phyloP scores from a whole-genome alignment of 2,113 vertebrate species.

The Sturnira hondurensis region DNA sequence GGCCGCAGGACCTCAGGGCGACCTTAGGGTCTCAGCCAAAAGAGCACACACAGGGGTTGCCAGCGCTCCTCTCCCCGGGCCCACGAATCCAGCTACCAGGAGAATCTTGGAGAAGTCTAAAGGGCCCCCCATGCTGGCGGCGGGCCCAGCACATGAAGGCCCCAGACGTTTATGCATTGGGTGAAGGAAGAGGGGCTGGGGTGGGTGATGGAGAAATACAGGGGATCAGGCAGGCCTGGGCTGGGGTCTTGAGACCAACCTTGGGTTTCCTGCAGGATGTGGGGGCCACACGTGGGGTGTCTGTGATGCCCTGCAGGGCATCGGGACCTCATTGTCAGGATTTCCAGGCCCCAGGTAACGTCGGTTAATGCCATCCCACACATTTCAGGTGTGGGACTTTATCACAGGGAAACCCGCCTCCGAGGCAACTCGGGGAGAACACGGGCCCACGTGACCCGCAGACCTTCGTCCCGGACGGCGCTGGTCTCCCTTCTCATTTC shows the following conservation, averaged over 20 bases:
- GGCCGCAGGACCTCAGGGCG: neutral
- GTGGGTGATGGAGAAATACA: no score
- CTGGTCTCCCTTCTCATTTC: neutral
- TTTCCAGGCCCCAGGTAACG: no score
- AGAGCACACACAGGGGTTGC: fast-evolving
- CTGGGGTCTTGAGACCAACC: neutral
- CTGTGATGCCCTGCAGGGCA: fast-evolving
- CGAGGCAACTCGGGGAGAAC: neutral
- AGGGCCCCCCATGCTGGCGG: neutral
- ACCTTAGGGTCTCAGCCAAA: neutral
- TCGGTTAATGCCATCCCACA: no score
- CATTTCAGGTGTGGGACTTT: no score
- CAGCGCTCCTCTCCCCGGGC: neutral
- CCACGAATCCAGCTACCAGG: neutral
- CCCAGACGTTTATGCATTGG: neutral
- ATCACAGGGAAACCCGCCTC: no score
- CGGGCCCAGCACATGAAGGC: fast-evolving
- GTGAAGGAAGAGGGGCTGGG: neutral
- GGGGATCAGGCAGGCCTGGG: neutral
- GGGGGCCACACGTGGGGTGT: fast-evolving
- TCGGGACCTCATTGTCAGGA: neutral
- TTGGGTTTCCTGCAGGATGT: neutral
- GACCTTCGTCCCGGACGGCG: no score
- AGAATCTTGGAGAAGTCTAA: neutral
- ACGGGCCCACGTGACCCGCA: neutral